Evolutionary conservation across 2,797 vertebrate genomes (phyloP).

Genomic region (Sciurus carolinensis): DNA sequence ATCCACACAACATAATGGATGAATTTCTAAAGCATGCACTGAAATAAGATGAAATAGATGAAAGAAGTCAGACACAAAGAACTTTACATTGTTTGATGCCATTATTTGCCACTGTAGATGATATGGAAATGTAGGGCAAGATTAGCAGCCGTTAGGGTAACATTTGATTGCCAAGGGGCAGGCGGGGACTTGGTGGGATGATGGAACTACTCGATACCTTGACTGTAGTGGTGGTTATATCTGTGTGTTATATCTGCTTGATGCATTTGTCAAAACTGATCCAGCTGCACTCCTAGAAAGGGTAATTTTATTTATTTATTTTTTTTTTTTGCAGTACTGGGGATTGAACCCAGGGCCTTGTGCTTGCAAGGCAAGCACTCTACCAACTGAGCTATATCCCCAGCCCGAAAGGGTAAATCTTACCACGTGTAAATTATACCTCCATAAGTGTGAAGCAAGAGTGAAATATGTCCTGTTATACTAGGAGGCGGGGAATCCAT

Average conservation of each 20-base stretch:
- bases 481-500: no score
- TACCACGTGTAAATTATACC: not conserved
- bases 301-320: no score
- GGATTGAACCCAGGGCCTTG: no score
- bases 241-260: no score
- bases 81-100: not conserved
- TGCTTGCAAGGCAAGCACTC: no score
- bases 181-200: not conserved
- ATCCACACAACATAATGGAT: not conserved
- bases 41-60: not conserved
- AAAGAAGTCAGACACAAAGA: conserved; percentile 50
- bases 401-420: not conserved
- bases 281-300: not conserved
- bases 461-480: not conserved
- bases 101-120: conserved; percentile 43
- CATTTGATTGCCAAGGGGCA: not conserved
- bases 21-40: not conserved
- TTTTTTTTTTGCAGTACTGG: no score
- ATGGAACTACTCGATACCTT: not conserved
- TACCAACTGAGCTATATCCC: no score
- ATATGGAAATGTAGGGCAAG: not conserved
- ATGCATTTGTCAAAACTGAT: not conserved
- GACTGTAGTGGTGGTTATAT: not conserved
- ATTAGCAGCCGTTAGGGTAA: not conserved
- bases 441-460: not conserved